Evolutionary conservation across 2,113 vertebrate genomes (phyloP).

Genomic region (Benitochromis conjunctus): DNA sequence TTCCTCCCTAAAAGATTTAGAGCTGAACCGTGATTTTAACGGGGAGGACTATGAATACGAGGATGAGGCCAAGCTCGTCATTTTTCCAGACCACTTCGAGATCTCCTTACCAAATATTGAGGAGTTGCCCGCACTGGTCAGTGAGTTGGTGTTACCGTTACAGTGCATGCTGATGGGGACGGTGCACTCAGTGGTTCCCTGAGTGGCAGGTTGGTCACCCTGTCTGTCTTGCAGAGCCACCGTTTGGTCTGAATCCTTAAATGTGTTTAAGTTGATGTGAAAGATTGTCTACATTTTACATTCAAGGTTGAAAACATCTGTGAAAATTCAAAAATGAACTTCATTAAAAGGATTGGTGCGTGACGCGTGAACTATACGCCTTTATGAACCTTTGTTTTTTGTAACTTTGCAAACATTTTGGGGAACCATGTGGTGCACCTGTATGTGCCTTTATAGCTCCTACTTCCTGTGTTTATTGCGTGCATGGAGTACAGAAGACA

Average conservation of each 20-base stretch:
- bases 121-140: slow-evolving; percentile 96
- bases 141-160: slow-evolving; percentile 72
- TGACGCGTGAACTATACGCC: not conserved
- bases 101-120: slow-evolving; percentile 98
- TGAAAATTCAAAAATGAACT: not conserved
- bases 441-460: not conserved
- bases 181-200: slow-evolving; percentile 22
- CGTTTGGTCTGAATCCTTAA: not conserved
- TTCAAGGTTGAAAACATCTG: not conserved
- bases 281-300: too few relatives aligned
- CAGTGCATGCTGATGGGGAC: slow-evolving; percentile 20
- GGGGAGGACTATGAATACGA: slow-evolving; percentile 94
- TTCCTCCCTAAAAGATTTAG: slow-evolving; percentile 84
- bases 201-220: not conserved
- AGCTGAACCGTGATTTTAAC: slow-evolving; percentile 88
- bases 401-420: not conserved
- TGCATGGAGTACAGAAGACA: not conserved
- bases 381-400: not conserved
- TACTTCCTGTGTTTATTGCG: not conserved
- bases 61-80: slow-evolving; percentile 95
- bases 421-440: slow-evolving; percentile 25
- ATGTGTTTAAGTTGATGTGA: not conserved
- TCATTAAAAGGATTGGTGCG: not conserved
- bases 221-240: not conserved
- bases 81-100: slow-evolving; percentile 99